Evolutionary conservation across 2,888 invertebrate species (phyloP), one percentile per base, ranked within the genome.

Genomic region (Ormyrus thymus): DNA sequence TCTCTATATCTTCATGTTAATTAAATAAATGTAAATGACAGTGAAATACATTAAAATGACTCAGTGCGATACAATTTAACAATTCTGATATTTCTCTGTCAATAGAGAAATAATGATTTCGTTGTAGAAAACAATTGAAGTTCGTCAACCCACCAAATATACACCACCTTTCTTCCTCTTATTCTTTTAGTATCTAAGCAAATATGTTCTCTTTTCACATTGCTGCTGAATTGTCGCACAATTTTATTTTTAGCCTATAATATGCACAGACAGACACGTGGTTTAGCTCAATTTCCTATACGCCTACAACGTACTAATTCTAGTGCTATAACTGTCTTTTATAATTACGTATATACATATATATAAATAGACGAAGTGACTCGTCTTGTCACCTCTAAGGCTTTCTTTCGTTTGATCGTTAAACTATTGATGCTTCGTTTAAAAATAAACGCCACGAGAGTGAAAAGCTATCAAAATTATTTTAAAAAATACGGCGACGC

Each of bases 291-390:
- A 69, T 69, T 68, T 69, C 53, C 62, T 13, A 69, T 62, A 6
- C 11, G 56, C 56, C 43, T 66, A 45, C 59, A 61, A 29, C 53
- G 7, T n/a, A 65, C 48, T 56, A 73, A 56, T 56, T 56, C 48
- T 65, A 73, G 65, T 65, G 73, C 73, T 73, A 58, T 56, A 65
- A 65, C n/a, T 65, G 65, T 65, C 48, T 73, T 48, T 73, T 71
- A 50, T 48, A 48, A 61, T 59, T 50, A 59, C 43, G 7, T 64
- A 50, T 64, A 64, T 64, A 29, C 10, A 51, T 50, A 43, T 51
- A 65, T 13, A 15, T 51, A 68, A 65, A 65, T 65, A 65, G 50
- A 48, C 73, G 65, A 73, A 73, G 73, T 73, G 56, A 50, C 56
- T 56, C 73, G 56, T 56, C 51, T 50, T n/a, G 11, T 53, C 13